phyloP scores from a whole-genome alignment of 2,888 invertebrate species.

The Dromius quadrimaculatus region DNA sequence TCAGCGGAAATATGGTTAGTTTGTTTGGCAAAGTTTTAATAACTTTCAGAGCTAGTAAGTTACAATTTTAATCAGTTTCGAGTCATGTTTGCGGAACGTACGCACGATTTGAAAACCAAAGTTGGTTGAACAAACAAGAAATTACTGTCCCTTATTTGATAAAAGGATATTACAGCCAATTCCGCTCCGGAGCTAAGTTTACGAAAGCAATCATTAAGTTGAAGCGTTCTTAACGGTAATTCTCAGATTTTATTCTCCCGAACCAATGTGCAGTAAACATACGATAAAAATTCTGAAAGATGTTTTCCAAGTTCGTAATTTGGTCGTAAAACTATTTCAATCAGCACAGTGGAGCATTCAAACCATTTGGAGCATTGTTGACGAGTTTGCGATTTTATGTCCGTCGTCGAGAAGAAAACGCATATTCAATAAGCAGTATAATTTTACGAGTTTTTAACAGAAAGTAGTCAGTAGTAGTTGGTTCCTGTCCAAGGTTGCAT shows the following conservation, averaged over 20 bases:
- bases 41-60: conserved; percentile 40
- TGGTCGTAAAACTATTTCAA: conserved; percentile 47
- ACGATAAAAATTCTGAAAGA: conserved; percentile 44
- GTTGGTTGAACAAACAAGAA: conserved; percentile 39
- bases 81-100: conserved; percentile 24
- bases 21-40: conserved; percentile 40
- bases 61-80: conserved; percentile 47
- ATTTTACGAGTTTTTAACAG: conserved; percentile 28
- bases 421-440: conserved; percentile 25
- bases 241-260: conserved; percentile 34
- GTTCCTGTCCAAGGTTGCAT: conserved; percentile 27
- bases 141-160: conserved; percentile 45
- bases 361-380: neutral
- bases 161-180: conserved; percentile 43
- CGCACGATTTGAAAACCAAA: conserved; percentile 44
- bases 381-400: too few species aligned
- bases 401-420: neutral
- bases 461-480: neutral
- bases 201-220: conserved; percentile 45
- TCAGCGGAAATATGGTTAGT: conserved; percentile 29
- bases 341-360: conserved; percentile 4
- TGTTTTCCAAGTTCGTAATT: conserved; percentile 37
- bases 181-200: neutral
- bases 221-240: conserved; percentile 37
- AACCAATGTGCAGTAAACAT: conserved; percentile 37